Base-by-base conservation (phyloP, 2,113 vertebrate genomes). In the Eolophus roseicapilla region DNA sequence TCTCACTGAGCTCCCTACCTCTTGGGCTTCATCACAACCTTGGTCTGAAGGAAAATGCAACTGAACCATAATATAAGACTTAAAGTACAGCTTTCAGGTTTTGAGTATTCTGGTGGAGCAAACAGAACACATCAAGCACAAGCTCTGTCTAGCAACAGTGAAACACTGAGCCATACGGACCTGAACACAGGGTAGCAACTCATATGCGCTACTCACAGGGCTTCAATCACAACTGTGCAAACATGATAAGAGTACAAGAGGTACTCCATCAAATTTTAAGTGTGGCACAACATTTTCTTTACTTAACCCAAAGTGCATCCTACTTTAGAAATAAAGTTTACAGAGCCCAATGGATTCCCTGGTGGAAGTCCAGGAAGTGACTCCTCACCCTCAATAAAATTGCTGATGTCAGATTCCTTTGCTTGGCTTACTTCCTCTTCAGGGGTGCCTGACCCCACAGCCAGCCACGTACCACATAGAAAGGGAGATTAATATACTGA, bases 201-300 rank as follows among this genome's bases (percentile, higher is more conserved):
- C 64, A 31, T 53, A 29, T 25, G 27, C 0, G 0, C 74, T 31
- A 9, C 31, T 47, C 29, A 9, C 1, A 1, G 67, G n/a, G 14
- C 25, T 77, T 52, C 41, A 46, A 2, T 73, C 31, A 13, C 65
- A 80, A 46, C n/a, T 33, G 47, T 7, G 25, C 53, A 77, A 82
- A 85, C 25, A 3, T 1, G 20, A 25, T 8, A 35, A 27, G 35
- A 76, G 55, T 37, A 63, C 29, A 29, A 68, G n/a, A 80, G 28
- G 31, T 23, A 74, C 17, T 55, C 63, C 41, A 64, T 25, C 63
- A 68, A 46, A 83, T 37, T 23, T 4, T 33, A 57, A 82, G 46
- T 9, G 15, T 4, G 17, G 49, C 23, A 37, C 77, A 95, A 85
- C 16, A 63, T 70, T 90, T 68, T 78, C 44, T 46, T 93, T 79